phyloP scores from a whole-genome alignment of 1,140 invertebrate genomes.

The Bombyx mori region ASM3026992v2 NC_085119.1:16147001-16147500 shows the following conservation, averaged over 20 bases:
- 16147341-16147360: slow-evolving; percentile 52
- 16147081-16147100: no score
- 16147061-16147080: no score
- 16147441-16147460: slow-evolving; percentile 39
- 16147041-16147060: no score
- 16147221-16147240: slow-evolving; percentile 39
- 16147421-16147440: slow-evolving; percentile 28
- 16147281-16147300: slow-evolving; percentile 35
- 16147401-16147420: slow-evolving; percentile 30
- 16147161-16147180: slow-evolving; percentile 53
- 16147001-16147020: no score
- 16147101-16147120: no score
- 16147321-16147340: slow-evolving; percentile 38
- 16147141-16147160: slow-evolving; percentile 30
- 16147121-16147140: background rate
- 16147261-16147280: slow-evolving; percentile 49
- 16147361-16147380: slow-evolving; percentile 45
- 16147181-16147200: slow-evolving; percentile 59
- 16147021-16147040: no score
- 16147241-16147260: slow-evolving; percentile 40
- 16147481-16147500: no score
- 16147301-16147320: slow-evolving; percentile 53
- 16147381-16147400: slow-evolving; percentile 37
- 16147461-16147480: slow-evolving; percentile 20
- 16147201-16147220: slow-evolving; percentile 62